Base-by-base conservation (phyloP, 2,888 invertebrate species). In the Mythimna impura region DNA sequence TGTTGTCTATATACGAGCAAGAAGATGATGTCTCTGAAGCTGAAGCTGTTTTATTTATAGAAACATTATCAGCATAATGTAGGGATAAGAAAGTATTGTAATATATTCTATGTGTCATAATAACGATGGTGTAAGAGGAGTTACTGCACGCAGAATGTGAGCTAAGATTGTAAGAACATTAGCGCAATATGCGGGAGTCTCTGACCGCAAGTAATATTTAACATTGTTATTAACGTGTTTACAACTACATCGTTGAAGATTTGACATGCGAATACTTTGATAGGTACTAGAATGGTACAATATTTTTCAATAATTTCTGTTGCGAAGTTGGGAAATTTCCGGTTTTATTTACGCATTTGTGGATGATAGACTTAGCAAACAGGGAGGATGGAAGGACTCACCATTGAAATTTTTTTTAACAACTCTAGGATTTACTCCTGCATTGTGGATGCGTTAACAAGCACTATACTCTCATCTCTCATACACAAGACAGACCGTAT, bases 161-260 rank as follows among this genome's bases (percentile, higher is more conserved):
- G 25, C n/a, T 50, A 64, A 73, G 36, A 63, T 73, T 62, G 6
- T 25, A n/a, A 43, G n/a, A 54, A 60, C 12, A 50, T 62, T 36
- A 43, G 22, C 36, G 58, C 58, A 80, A 73, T 30, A 40, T 2
- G 17, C 25, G 4, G 60, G 7, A 40, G 36, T 20, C 25, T 47
- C 30, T 64, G n/a, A 54, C 80, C 58, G 22, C 63, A 73, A 79
- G 25, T 36, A n/a, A 36, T 34, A 50, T 52, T 57, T 75, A 36
- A 57, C 25, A 55, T 65, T 43, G 40, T 61, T 73, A 43, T 61
- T 76, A 55, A 55, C 57, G 57, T 43, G 47, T 60, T 30, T 64
- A 6, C 43, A 14, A 12, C 4, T 47, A 14, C 47, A 47, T 34
- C 40, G 25, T 17, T 14, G 47, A 57, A 5, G 5, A 17, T 43